These are phyloP conservation scores for Chaetophractus vellerosus DNA, from an alignment of 2,797 vertebrate species.

Conservation along the genomic window DNA sequence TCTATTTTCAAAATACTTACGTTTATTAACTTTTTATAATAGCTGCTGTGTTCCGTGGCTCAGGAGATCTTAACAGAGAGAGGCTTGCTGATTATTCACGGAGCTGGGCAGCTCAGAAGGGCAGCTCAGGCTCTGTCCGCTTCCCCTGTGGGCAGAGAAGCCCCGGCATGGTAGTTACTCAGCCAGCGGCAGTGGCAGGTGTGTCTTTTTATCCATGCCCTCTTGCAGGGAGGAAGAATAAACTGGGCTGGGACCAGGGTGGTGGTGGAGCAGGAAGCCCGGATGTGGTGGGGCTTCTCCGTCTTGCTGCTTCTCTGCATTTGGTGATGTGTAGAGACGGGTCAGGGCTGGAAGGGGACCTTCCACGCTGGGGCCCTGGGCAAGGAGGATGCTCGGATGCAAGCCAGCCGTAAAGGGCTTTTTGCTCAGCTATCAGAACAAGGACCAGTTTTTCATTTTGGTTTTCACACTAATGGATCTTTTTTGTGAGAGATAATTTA, in stretches of 20 bases:
- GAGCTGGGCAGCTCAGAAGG: not conserved
- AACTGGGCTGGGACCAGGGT: too few species aligned
- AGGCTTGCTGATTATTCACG: not conserved
- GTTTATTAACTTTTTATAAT: not conserved
- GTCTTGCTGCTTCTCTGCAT: not conserved
- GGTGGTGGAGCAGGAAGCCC: not conserved
- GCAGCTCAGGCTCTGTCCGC: not conserved
- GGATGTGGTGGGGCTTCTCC: not conserved
- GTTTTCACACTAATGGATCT: not conserved
- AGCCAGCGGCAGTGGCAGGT: not conserved
- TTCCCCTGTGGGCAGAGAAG: not conserved
- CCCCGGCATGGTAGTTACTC: not conserved
- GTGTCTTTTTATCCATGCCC: not conserved
- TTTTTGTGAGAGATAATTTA: not conserved
- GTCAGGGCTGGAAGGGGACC: not conserved
- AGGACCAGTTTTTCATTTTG: not conserved
- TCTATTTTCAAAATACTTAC: slow-evolving; percentile 38
- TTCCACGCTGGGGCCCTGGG: not conserved
- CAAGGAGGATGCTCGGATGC: not conserved
- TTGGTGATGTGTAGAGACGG: not conserved
- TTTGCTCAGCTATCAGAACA: not conserved
- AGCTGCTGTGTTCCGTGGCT: not conserved
- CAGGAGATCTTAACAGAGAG: not conserved
- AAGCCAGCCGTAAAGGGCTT: not conserved
- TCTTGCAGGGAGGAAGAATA: not conserved